Evolutionary conservation across 2,888 invertebrate species (phyloP).

Genomic region (Netelia inedita): DNA sequence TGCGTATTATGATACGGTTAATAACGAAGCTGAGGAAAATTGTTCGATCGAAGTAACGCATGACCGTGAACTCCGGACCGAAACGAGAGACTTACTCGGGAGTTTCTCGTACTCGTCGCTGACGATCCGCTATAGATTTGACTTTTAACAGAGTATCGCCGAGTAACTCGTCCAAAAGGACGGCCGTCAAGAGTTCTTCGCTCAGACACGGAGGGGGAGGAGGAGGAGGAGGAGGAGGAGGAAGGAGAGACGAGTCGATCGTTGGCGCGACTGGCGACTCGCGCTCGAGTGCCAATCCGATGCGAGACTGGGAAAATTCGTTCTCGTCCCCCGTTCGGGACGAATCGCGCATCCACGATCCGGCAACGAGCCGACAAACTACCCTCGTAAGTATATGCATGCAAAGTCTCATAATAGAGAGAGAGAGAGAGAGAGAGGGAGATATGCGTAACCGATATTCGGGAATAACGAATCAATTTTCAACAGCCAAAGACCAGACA

Average conservation of each 20-base stretch:
- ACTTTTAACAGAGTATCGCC: constrained; percentile 88
- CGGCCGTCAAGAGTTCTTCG: constrained; percentile 75
- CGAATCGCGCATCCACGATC: constrained; percentile 60
- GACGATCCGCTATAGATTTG: constrained; percentile 16
- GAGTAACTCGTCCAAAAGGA: constrained; percentile 89
- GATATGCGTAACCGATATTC: constrained; percentile 27
- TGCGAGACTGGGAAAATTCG: constrained; percentile 60
- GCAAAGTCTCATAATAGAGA: constrained; percentile 8
- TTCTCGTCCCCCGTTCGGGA: constrained; percentile 51
- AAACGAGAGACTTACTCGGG: too few species aligned
- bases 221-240: constrained; percentile 53
- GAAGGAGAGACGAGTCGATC: constrained; percentile 77
- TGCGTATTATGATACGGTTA: not conserved
- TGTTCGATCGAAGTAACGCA: too few species aligned
- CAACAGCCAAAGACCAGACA: constrained; percentile 91
- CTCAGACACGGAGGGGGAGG: constrained; percentile 62
- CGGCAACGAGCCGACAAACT: constrained; percentile 91
- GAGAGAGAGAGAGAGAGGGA: not conserved
- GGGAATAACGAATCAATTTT: constrained; percentile 62
- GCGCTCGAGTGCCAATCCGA: constrained; percentile 47
- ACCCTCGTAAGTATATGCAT: constrained; percentile 89
- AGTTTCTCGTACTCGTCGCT: not conserved
- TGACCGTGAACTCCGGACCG: too few species aligned
- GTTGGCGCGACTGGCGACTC: constrained; percentile 6
- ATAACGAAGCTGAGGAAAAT: too few species aligned